Evolutionary conservation across 2,797 vertebrate genomes (phyloP).

Genomic region (Rallus crepitans): DNA sequence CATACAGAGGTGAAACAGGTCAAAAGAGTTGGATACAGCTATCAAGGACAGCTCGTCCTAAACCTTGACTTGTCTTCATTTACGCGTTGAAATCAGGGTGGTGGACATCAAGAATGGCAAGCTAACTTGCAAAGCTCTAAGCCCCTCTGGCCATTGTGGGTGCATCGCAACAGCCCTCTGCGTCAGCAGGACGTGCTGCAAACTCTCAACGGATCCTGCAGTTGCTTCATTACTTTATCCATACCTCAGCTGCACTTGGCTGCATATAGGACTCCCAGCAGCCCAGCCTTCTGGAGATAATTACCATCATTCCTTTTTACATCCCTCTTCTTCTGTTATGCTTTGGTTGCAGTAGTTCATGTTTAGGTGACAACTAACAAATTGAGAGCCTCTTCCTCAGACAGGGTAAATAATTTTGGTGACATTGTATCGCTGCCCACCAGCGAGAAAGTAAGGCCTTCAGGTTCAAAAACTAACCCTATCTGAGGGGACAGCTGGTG

Average conservation of each 20-base stretch:
- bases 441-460: background rate
- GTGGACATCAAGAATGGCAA: background rate
- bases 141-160: background rate
- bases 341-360: background rate
- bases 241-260: background rate
- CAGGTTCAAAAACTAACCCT: background rate
- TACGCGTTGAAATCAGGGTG: background rate
- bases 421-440: background rate
- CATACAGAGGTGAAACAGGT: background rate
- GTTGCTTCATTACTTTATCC: background rate
- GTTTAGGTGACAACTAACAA: background rate
- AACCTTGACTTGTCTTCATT: background rate
- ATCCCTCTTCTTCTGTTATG: background rate
- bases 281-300: background rate
- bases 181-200: background rate
- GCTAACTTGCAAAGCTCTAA: background rate
- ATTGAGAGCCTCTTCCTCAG: background rate
- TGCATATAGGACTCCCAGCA: fast-evolving
- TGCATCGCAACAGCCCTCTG: background rate
- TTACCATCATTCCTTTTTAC: background rate
- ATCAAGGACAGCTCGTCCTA: background rate
- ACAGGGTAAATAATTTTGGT: background rate
- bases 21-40: background rate
- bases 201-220: background rate
- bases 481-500: background rate